Evolutionary conservation across 92 coral and sea anemone species (phyloP).

Genomic region (Palythoa grandis): DNA sequence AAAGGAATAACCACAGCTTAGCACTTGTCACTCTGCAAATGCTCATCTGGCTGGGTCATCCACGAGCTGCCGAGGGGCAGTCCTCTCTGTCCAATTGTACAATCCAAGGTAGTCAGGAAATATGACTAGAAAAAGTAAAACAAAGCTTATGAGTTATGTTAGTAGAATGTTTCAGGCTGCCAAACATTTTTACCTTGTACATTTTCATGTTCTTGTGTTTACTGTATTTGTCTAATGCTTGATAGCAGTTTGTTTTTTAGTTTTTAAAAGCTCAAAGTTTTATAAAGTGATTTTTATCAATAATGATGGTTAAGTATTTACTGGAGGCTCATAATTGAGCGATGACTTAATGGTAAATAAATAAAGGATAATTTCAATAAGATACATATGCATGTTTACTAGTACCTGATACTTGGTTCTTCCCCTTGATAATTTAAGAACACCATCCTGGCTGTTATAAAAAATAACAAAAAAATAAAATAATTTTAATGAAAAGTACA

Average conservation of each 20-base stretch:
- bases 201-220: too few relatives aligned
- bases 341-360: neutral
- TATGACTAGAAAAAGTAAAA: conserved; percentile 12
- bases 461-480: conserved; percentile 48
- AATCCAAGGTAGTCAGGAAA: conserved; percentile 1
- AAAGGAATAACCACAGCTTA: conserved; percentile 60
- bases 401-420: conserved; percentile 51
- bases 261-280: neutral
- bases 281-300: too few relatives aligned
- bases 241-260: neutral
- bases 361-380: conserved; percentile 1
- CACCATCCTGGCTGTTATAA: conserved; percentile 36
- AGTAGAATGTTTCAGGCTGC: conserved; percentile 5
- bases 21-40: neutral
- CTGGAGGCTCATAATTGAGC: neutral
- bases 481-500: too few relatives aligned
- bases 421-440: conserved; percentile 44
- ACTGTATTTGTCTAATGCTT: neutral
- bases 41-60: conserved; percentile 13
- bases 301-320: neutral
- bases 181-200: neutral
- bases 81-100: conserved; percentile 3
- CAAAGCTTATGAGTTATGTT: neutral
- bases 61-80: neutral
- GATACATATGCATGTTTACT: too few relatives aligned